Evolutionary conservation across 2,888 invertebrate species (phyloP).

Genomic region (Antitype chi): DNA sequence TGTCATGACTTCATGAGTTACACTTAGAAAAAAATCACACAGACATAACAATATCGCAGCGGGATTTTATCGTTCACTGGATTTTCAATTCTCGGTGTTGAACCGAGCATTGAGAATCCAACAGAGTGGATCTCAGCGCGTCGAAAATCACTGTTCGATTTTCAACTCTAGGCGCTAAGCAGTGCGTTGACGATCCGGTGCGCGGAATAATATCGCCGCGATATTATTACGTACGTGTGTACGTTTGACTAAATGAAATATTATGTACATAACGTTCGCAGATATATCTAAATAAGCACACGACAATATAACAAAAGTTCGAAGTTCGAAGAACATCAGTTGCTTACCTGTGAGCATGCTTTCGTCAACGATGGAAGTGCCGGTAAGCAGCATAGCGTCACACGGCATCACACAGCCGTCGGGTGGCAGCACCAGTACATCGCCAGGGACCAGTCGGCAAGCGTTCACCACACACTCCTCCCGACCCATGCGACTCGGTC

Average conservation of each 20-base stretch:
- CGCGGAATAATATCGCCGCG: too few relatives aligned
- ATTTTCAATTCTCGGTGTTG: too few relatives aligned
- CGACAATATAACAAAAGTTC: neutral
- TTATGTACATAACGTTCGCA: neutral
- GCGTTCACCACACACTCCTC: conserved; percentile 89
- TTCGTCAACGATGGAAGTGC: conserved; percentile 98
- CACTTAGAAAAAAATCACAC: neutral
- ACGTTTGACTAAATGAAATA: too few relatives aligned
- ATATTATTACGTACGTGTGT: too few relatives aligned
- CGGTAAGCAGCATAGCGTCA: conserved; percentile 96
- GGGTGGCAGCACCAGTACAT: conserved; percentile 95
- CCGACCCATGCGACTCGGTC: conserved; percentile 83
- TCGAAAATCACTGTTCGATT: too few relatives aligned
- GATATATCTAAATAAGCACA: conserved; percentile 20
- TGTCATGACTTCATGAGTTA: neutral
- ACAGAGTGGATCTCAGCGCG: too few relatives aligned
- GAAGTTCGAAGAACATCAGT: neutral
- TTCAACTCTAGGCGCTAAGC: too few relatives aligned
- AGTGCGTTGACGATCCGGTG: too few relatives aligned
- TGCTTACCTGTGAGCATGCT: conserved; percentile 96
- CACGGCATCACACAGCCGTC: conserved; percentile 95
- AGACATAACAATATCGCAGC: too few relatives aligned
- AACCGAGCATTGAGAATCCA: too few relatives aligned
- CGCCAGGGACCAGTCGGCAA: conserved; percentile 95
- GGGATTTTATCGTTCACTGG: too few relatives aligned